A percentile compares a stretch with the other conserved stretches of the same genome.
Conservation (phyloP, 2,113 vertebrate species). For the Pungitius pungitius region DNA sequence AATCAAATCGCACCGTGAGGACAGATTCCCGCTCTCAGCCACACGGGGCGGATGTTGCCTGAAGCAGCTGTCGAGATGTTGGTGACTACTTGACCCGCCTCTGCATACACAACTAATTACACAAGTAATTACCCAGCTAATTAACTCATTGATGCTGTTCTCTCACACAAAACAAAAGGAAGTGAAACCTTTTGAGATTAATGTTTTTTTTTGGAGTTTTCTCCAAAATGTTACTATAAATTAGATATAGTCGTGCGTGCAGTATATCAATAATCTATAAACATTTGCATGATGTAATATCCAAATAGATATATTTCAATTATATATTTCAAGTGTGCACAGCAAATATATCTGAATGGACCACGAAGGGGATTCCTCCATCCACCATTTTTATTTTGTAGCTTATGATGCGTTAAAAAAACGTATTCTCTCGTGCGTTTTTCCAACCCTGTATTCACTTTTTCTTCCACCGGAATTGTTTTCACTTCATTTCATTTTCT, state of each 20-base stretch:
- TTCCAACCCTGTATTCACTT: constrained; percentile 2
- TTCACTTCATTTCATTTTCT: constrained; percentile 30
- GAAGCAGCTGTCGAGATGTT: constrained; percentile 42
- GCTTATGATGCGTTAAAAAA: background rate
- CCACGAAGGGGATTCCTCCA: background rate
- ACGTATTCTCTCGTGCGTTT: background rate
- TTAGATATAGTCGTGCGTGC: background rate
- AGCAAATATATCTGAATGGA: background rate
- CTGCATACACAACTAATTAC: too few species aligned
- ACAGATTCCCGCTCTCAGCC: constrained; percentile 19
- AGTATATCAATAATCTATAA: background rate
- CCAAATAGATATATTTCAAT: background rate
- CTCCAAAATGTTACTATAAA: background rate
- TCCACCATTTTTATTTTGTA: background rate
- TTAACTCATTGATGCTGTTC: constrained; percentile 47
- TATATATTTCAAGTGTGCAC: background rate
- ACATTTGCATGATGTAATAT: background rate
- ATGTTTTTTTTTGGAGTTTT: background rate
- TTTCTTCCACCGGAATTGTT: background rate
- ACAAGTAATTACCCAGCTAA: constrained; percentile 50
- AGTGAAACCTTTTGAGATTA: constrained; percentile 14
- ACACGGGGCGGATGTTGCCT: constrained; percentile 25
- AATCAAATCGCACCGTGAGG: constrained; percentile 27
- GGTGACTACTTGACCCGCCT: too few species aligned
- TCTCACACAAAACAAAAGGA: constrained; percentile 34